Percentiles rank a stretch among this genome's conserved stretches.
Conservation (phyloP, 2,797 vertebrate species). For the Lagorchestes hirsutus region DNA sequence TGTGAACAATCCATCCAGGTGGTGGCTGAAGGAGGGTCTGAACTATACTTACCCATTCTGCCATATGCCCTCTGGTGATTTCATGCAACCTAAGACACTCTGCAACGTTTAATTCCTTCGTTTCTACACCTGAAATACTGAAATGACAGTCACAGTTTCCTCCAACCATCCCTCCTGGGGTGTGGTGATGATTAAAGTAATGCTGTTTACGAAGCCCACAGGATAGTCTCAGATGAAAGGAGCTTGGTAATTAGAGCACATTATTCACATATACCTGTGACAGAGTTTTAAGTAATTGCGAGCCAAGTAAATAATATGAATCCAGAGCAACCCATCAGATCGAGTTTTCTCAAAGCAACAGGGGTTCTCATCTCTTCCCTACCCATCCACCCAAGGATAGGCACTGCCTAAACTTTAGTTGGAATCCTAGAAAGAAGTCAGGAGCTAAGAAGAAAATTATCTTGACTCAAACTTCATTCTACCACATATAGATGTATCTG, state of each 20-base stretch:
- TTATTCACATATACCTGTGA: slow-evolving; percentile 26
- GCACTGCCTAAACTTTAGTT: background rate
- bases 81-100: background rate
- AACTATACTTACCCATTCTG: background rate
- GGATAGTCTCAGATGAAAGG: slow-evolving; percentile 57
- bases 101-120: slow-evolving; percentile 25
- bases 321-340: slow-evolving; percentile 2
- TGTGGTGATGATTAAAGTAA: slow-evolving; percentile 60
- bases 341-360: background rate
- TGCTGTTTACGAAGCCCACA: slow-evolving; percentile 59
- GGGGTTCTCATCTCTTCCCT: background rate
- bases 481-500: slow-evolving; percentile 7
- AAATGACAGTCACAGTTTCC: slow-evolving; percentile 40
- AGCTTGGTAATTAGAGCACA: background rate
- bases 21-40: background rate
- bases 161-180: slow-evolving; percentile 39
- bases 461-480: slow-evolving; percentile 8
- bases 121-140: slow-evolving; percentile 24
- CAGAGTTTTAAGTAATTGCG: slow-evolving; percentile 1
- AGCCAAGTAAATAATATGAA: slow-evolving; percentile 38
- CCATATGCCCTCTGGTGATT: background rate
- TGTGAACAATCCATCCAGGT: background rate
- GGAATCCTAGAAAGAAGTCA: background rate
- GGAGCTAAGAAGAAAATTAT: slow-evolving; percentile 4
- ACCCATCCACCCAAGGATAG: background rate